Conservation (phyloP, 2,888 invertebrate species). For the Spicauda simplicius region DNA sequence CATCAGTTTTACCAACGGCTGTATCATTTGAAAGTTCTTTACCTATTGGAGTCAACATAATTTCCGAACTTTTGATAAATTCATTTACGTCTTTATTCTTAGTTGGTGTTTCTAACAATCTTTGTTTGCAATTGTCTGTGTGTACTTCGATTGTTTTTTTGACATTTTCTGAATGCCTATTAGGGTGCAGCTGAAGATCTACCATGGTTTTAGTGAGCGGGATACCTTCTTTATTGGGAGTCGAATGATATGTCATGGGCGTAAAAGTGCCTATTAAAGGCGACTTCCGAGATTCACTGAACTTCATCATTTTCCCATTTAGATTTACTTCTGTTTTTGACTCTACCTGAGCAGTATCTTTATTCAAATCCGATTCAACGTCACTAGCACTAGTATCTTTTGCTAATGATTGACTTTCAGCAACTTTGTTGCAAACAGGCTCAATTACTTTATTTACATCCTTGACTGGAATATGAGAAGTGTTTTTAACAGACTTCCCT, state of each 20-base stretch:
- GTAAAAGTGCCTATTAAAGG: conserved; percentile 72
- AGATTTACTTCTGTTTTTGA: conserved; percentile 63
- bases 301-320: conserved; percentile 72
- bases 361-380: conserved; percentile 51
- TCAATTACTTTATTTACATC: conserved; percentile 65
- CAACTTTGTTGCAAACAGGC: conserved; percentile 54
- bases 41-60: not conserved
- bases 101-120: conserved; percentile 49
- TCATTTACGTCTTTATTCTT: conserved; percentile 42
- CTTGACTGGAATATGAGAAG: conserved; percentile 63
- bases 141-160: conserved; percentile 80
- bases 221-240: conserved; percentile 76
- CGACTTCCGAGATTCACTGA: conserved; percentile 73
- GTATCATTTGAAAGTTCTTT: conserved; percentile 10
- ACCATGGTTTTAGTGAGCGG: conserved; percentile 80
- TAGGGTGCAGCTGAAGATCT: conserved; percentile 74
- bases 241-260: conserved; percentile 77
- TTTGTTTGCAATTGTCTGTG: conserved; percentile 66
- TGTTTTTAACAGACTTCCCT: conserved; percentile 55
- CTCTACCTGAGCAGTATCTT: conserved; percentile 52
- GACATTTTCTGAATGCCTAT: conserved; percentile 72
- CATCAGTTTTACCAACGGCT: not conserved
- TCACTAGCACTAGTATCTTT: conserved; percentile 53
- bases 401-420: conserved; percentile 52
- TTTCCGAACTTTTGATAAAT: conserved; percentile 12